These are phyloP conservation scores for Conus ventricosus DNA, from an alignment of 1,140 invertebrate species.

Conservation along the genomic window DNA sequence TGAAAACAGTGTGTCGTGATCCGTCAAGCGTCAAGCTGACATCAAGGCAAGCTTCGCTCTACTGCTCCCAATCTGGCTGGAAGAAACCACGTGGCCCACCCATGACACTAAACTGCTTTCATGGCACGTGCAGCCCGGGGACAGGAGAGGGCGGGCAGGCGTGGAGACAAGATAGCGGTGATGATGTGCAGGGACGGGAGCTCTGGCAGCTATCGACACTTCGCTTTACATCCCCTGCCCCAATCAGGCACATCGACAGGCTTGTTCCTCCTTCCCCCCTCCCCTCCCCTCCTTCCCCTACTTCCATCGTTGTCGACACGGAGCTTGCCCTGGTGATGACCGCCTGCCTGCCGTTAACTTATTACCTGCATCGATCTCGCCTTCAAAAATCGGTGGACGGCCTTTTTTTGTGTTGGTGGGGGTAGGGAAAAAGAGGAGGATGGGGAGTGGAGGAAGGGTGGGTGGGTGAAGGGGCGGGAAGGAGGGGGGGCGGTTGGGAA, in stretches of 20 bases:
- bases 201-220: neutral
- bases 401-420: neutral
- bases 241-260: neutral
- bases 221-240: neutral
- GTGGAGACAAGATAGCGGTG: neutral
- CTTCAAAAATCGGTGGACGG: neutral
- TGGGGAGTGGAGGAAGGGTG: neutral
- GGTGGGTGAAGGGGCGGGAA: neutral
- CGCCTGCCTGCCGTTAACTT: neutral
- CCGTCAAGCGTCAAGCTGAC: neutral
- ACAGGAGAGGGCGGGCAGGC: neutral
- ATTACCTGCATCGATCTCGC: neutral
- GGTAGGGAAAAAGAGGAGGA: neutral
- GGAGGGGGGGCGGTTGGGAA: neutral
- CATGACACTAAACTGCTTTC: neutral
- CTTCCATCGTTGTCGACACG: too few species aligned
- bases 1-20: neutral
- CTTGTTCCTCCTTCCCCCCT: too few species aligned
- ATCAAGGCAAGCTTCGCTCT: neutral
- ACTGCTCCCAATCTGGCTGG: neutral
- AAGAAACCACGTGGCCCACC: neutral
- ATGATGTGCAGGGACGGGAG: neutral
- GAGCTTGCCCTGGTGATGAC: neutral
- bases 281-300: too few species aligned
- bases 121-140: neutral